Conservation (phyloP, 1,140 invertebrate species). For the Drosophila mauritiana region DNA sequence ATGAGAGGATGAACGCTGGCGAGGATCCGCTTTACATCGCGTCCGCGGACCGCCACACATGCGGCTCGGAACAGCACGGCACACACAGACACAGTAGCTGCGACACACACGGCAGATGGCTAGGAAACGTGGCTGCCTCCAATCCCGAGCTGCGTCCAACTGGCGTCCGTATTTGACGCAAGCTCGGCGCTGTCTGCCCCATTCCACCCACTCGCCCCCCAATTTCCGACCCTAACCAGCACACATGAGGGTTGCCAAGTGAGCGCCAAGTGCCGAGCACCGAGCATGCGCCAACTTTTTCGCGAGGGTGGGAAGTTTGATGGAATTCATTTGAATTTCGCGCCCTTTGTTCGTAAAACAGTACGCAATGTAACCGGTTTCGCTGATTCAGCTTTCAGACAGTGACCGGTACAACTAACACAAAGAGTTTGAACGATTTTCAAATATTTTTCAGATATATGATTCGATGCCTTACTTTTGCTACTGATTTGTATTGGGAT, state of each 20-base stretch:
- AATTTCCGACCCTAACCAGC: conserved; percentile 8
- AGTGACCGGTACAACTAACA: no score
- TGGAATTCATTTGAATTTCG: conserved; percentile 11
- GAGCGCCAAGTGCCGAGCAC: conserved; percentile 16
- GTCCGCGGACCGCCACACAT: conserved; percentile 27
- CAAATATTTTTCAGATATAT: no score
- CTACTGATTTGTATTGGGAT: no score
- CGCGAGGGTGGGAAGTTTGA: neutral
- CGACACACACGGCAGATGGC: conserved; percentile 20
- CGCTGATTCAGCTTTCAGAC: neutral
- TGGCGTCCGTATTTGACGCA: conserved; percentile 39
- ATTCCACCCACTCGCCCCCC: conserved; percentile 3
- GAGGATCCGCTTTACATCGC: conserved; percentile 18
- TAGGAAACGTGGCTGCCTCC: conserved; percentile 42
- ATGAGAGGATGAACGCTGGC: conserved; percentile 6
- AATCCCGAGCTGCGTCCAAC: conserved; percentile 46
- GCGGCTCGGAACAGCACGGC: conserved; percentile 22
- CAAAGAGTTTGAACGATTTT: no score
- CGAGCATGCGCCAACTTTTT: conserved; percentile 26
- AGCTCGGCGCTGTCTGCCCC: conserved; percentile 12
- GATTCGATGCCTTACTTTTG: no score
- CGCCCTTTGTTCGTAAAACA: conserved; percentile 2
- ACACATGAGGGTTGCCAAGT: conserved; percentile 30
- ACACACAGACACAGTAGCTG: conserved; percentile 15
- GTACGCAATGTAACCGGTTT: neutral